Percentiles rank a stretch among this genome's conserved stretches.
phyloP scores from a whole-genome alignment of 1,140 invertebrate genomes.

The Penaeus vannamei region DNA sequence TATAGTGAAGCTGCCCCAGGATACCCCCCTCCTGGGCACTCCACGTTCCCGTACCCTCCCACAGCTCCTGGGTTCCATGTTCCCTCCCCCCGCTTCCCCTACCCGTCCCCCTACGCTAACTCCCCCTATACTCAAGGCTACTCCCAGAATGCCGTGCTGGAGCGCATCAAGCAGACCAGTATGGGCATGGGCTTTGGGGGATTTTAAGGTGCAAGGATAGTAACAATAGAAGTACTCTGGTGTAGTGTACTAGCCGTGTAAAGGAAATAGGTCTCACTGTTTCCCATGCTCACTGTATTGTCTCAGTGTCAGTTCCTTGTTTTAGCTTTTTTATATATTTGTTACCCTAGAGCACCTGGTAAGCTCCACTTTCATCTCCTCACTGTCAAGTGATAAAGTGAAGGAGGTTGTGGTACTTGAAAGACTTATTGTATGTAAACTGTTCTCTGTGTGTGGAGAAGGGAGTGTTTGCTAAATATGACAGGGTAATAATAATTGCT shows the following conservation, averaged over 20 bases:
- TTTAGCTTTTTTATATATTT: slow-evolving; percentile 65
- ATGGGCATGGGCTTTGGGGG: slow-evolving; percentile 75
- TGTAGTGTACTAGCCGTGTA: slow-evolving; percentile 56
- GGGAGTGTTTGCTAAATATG: slow-evolving; percentile 59
- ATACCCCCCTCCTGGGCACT: slow-evolving; percentile 70
- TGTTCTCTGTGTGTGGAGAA: slow-evolving; percentile 49
- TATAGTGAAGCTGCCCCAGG: slow-evolving; percentile 70
- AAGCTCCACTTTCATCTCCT: slow-evolving; percentile 44
- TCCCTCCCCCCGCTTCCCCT: slow-evolving; percentile 76
- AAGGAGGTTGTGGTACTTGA: slow-evolving; percentile 51
- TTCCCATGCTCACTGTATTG: slow-evolving; percentile 62
- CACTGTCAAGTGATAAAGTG: slow-evolving; percentile 43
- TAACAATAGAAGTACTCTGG: slow-evolving; percentile 52
- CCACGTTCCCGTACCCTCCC: slow-evolving; percentile 69
- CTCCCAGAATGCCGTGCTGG: slow-evolving; percentile 70
- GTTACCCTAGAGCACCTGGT: slow-evolving; percentile 60
- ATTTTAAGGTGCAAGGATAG: slow-evolving; percentile 71
- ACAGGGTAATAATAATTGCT: slow-evolving; percentile 65
- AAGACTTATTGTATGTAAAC: slow-evolving; percentile 51
- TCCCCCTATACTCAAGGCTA: slow-evolving; percentile 69
- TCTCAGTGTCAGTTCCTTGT: slow-evolving; percentile 61
- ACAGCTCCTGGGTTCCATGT: slow-evolving; percentile 74
- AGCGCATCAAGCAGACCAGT: slow-evolving; percentile 72
- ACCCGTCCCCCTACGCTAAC: slow-evolving; percentile 72
- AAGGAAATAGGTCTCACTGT: slow-evolving; percentile 53